Evolutionary conservation across 2,888 invertebrate species (phyloP).

Genomic region (Strigamia crassipes): DNA sequence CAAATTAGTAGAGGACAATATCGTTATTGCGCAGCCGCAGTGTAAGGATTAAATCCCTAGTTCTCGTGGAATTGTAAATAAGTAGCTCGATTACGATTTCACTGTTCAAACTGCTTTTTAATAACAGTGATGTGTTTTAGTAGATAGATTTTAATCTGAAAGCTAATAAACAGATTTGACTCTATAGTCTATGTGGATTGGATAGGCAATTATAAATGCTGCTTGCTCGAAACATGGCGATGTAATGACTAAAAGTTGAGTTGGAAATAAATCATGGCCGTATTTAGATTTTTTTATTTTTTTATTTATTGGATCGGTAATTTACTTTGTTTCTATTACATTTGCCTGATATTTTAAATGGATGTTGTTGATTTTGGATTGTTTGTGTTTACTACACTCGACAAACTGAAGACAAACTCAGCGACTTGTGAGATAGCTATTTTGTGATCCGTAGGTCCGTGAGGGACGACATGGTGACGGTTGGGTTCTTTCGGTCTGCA

Average conservation of each 20-base stretch:
- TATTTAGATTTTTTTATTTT: background rate
- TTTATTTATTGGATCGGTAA: too few species aligned
- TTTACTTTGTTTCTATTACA: too few species aligned
- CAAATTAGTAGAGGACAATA: constrained; percentile 4
- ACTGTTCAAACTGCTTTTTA: constrained; percentile 25
- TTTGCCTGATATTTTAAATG: too few species aligned
- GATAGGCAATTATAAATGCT: background rate
- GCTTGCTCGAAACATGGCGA: background rate
- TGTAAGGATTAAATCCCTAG: constrained; percentile 26
- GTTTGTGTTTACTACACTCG: too few species aligned
- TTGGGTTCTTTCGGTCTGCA: too few species aligned
- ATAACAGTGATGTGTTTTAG: constrained; percentile 27
- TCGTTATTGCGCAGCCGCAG: background rate
- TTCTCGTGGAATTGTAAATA: constrained; percentile 10
- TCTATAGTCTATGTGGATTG: background rate
- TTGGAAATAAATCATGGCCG: background rate
- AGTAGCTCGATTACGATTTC: constrained; percentile 20
- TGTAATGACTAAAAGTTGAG: background rate
- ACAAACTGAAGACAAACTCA: too few species aligned
- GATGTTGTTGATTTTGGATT: too few species aligned
- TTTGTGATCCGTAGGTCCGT: too few species aligned
- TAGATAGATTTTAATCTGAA: background rate
- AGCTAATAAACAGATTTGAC: background rate
- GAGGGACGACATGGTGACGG: too few species aligned
- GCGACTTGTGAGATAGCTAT: too few species aligned